Percentiles rank a stretch among this genome's conserved stretches.
Evolutionary conservation across 2,888 invertebrate species (phyloP).

Genomic region (Melanophora roralis): DNA sequence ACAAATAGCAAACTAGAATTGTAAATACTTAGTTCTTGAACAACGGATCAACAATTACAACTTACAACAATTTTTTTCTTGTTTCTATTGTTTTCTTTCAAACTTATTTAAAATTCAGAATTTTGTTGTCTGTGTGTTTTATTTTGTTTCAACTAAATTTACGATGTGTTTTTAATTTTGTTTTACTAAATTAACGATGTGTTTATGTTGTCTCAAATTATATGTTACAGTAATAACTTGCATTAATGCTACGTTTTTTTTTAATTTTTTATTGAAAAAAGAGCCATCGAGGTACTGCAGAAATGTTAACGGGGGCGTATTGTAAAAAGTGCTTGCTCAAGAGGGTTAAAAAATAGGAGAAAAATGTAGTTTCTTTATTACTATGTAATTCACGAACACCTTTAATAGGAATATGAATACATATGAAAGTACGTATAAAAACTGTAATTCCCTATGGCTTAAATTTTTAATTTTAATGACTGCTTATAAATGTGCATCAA

Average conservation of each 20-base stretch:
- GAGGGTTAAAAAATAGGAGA: neutral
- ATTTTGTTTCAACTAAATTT: constrained; percentile 68
- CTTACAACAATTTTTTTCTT: neutral
- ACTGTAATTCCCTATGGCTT: constrained; percentile 7
- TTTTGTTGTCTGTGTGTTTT: constrained; percentile 3
- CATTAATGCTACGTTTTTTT: neutral
- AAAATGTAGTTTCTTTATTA: neutral
- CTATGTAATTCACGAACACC: too few relatives aligned
- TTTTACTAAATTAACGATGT: constrained; percentile 72
- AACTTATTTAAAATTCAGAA: neutral
- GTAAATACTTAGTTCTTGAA: neutral
- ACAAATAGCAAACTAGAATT: too few relatives aligned
- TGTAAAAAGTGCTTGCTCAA: neutral
- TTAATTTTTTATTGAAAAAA: neutral
- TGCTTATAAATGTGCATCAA: too few relatives aligned
- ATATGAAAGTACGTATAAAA: too few relatives aligned
- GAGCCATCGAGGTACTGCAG: constrained; percentile 6
- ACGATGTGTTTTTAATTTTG: constrained; percentile 69
- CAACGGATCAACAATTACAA: neutral
- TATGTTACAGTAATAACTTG: constrained; percentile 61
- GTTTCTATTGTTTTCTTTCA: neutral
- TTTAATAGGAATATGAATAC: too few relatives aligned
- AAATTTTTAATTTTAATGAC: neutral
- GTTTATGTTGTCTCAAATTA: constrained; percentile 74
- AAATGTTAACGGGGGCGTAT: neutral